Evolutionary conservation across 2,888 invertebrate species (phyloP), one percentile per base, ranked within the genome.

Genomic region (Ptychoptera contaminata): DNA sequence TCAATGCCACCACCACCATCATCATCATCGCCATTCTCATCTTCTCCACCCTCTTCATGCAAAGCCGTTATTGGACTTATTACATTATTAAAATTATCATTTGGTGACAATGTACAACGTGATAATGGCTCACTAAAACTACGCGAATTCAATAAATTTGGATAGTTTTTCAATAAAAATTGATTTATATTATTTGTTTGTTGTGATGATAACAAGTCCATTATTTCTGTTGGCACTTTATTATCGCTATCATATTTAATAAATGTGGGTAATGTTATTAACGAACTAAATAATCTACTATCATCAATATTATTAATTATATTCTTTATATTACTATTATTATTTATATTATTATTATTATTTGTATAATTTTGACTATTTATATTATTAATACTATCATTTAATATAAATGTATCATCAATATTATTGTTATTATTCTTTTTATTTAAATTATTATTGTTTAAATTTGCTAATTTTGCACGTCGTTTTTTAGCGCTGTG

Each of bases 181-280:
- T 78, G 77, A 57, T 82, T 82, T 23, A 81, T 77, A 49, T 79
- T 74, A 34, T 23, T 23, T 5, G 23, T 23, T 50, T 77, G 77
- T 49, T 73, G 73, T 37, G 74, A 75, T 42, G 80, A 78, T 58
- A 83, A 69, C 51, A 82, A 58, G 58, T 82, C 82, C 50, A 83
- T 69, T 16, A 82, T 82, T 65, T 85, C 85, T 7, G 80, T 60
- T 0, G 84, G 82, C 44, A 53, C 78, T 46, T 77, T 79, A 60
- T 84, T 84, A 1, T 81, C 81, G 49, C 80, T 78, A 23, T 23
- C 35, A 12, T 35, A 16, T 40, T 77, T 76, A 51, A 88, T 76
- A 57, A 77, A 91, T 0, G 90, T 91, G 1, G 90, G 91, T 46
- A 91, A 66, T 56, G 82, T 84, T 10, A 90, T 81, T 53, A 88